Evolutionary conservation across 2,888 invertebrate genomes (phyloP), one percentile per base, ranked within the genome.

Genomic region (Platycnemis pennipes): DNA sequence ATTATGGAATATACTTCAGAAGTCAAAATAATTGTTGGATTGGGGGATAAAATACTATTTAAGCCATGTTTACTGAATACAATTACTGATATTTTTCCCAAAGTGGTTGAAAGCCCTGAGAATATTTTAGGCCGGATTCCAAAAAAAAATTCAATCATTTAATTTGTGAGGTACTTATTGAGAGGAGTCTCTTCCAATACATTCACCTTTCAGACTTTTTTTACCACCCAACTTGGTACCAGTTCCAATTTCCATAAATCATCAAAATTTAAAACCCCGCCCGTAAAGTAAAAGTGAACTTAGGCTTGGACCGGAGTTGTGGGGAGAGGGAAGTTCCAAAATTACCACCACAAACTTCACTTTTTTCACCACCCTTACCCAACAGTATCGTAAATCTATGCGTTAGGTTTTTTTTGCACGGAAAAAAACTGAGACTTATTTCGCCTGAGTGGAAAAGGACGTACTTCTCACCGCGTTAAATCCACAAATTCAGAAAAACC

Each of bases 161-260:
- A 77, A 77, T 77, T 77, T 77, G 77, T 31, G 37, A 37, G 37
- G 77, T 5, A 13, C 77, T 37, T 77, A 31, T 69, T 13, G 31
- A 31, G 31, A 31, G 63, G 63, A 26, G 26, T n/a, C 13, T 26
- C 37, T 77, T 37, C 3, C 77, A 26, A 77, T 77, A 77, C 37
- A 37, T 77, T 37, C 37, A 11, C 31, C 8, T 2, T 37, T 37
- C 37, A 11, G n/a, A 77, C 11, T 31, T 77, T 31, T 69, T 77
- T 77, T 77, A 0, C 77, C 4, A 37, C 37, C 77, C 77, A 77
- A 77, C 37, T n/a, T n/a, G 1, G 63, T 3, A 77, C 77, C 37
- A 16, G 77, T 13, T 26, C 77, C 77, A 77, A 77, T 77, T 77
- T 77, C 77, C 77, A 31, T 77, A 77, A 77, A 77, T 77, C 77